Conservation (phyloP, 2,888 invertebrate species). For the Plebejus melissa region DNA sequence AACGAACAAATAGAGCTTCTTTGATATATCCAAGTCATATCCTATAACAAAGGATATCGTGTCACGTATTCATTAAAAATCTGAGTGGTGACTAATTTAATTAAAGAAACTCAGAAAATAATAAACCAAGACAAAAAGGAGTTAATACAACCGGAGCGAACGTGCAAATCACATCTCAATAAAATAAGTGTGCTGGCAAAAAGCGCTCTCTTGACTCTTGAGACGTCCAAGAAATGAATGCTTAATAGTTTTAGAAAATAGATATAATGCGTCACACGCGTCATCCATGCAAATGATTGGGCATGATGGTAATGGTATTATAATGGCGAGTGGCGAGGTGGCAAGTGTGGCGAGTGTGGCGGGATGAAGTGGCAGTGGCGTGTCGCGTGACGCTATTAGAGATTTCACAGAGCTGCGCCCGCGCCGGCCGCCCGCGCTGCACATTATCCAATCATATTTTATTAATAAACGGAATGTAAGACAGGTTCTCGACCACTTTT, state of each 20-base stretch:
- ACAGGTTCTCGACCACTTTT: background rate
- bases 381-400: constrained; percentile 34
- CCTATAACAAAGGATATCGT: background rate
- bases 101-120: background rate
- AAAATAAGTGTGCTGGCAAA: constrained; percentile 3
- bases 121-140: background rate
- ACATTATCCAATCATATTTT: constrained; percentile 17
- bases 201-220: background rate
- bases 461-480: background rate
- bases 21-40: background rate
- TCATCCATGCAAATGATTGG: constrained; percentile 36
- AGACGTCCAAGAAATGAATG: background rate
- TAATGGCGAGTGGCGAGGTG: constrained; percentile 35
- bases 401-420: constrained; percentile 42
- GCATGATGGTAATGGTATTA: constrained; percentile 38
- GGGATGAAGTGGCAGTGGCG: constrained; percentile 13
- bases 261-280: constrained; percentile 30
- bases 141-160: background rate
- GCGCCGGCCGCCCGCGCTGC: constrained; percentile 34
- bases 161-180: background rate
- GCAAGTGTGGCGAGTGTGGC: constrained; percentile 22
- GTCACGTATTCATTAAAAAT: background rate
- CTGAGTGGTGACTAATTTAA: background rate
- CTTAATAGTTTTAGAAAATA: constrained; percentile 19
- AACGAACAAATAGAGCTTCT: background rate